phyloP scores from a whole-genome alignment of 2,888 invertebrate genomes.

The Aporophyla nigra region DNA sequence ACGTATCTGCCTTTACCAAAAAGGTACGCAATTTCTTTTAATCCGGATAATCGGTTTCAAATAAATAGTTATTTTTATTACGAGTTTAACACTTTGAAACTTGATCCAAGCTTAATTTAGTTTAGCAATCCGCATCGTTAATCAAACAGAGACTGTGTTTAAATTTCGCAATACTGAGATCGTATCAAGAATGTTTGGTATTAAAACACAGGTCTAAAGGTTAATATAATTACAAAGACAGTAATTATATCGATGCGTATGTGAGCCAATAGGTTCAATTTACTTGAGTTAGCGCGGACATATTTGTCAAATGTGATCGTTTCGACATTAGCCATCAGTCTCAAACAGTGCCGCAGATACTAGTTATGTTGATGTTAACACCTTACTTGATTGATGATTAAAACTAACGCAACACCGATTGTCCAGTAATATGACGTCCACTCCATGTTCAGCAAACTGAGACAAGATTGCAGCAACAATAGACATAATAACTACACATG shows the following conservation, averaged over 20 bases:
- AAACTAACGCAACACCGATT: constrained; percentile 78
- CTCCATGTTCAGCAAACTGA: constrained; percentile 64
- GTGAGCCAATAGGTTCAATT: constrained; percentile 62
- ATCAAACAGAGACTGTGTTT: constrained; percentile 47
- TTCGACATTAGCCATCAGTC: constrained; percentile 71
- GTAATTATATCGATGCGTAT: constrained; percentile 59
- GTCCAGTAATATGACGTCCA: constrained; percentile 66
- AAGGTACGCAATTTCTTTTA: background rate
- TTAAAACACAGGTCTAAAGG: constrained; percentile 49
- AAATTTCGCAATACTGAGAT: constrained; percentile 45
- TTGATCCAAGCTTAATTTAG: constrained; percentile 44
- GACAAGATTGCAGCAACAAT: constrained; percentile 67
- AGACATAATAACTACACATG: constrained; percentile 64
- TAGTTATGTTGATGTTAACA: constrained; percentile 67
- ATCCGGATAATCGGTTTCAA: constrained; percentile 6
- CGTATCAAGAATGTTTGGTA: constrained; percentile 35
- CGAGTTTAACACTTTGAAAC: constrained; percentile 16
- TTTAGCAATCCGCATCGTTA: constrained; percentile 55
- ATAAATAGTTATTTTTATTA: constrained; percentile 6
- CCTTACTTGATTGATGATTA: constrained; percentile 80
- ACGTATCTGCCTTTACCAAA: background rate
- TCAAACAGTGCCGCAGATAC: constrained; percentile 49
- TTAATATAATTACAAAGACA: constrained; percentile 64
- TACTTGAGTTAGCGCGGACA: constrained; percentile 56
- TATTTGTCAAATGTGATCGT: constrained; percentile 73